Base-by-base conservation (phyloP, 2,797 vertebrate species). In the Tapera naevia region DNA sequence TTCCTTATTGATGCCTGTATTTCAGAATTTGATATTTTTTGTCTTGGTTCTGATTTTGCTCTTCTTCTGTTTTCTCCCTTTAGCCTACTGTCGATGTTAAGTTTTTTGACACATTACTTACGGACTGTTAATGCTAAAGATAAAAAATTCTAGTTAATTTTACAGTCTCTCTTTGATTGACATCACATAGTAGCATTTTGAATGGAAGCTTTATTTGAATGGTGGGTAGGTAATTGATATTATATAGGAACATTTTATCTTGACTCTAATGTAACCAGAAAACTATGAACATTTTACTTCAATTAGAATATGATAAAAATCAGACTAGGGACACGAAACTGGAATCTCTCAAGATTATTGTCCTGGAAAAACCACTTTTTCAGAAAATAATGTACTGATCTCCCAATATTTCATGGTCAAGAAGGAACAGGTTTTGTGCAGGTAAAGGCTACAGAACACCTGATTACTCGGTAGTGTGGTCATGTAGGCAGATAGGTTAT, bases 251-350 rank as follows among this genome's bases (percentile, higher is more conserved):
- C 39, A 23, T 67, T 91, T 95, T 86, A 91, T 94, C 97, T 97
- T 94, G 65, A 80, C 92, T 97, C 94, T 97, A 93, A 95, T 95
- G 70, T 95, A 94, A 56, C 72, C 84, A 95, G 69, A 80, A 87
- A 96, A 96, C 91, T 96, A 90, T 18, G 88, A 69, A 89, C 58
- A 51, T 58, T 24, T 18, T 64, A 43, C 19, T 91, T 94, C 89
- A 96, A 70, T 96, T 96, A 96, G 87, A 95, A 92, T 57, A 96
- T 91, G 94, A 97, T 96, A 78, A 98, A 98, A 97, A 94, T 93
- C 95, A 95, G 86, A 89, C 84, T 95, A 95, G 22, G 72, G 91
- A 91, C 94, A 93, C 76, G 96, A 96, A 97, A 97, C 27, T 95
- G 69, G 95, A 96, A 95, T 95, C 76, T 93, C 87, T 86, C 69